phyloP scores from a whole-genome alignment of 2,797 vertebrate species.

The Kryptolebias ocellatus region DNA sequence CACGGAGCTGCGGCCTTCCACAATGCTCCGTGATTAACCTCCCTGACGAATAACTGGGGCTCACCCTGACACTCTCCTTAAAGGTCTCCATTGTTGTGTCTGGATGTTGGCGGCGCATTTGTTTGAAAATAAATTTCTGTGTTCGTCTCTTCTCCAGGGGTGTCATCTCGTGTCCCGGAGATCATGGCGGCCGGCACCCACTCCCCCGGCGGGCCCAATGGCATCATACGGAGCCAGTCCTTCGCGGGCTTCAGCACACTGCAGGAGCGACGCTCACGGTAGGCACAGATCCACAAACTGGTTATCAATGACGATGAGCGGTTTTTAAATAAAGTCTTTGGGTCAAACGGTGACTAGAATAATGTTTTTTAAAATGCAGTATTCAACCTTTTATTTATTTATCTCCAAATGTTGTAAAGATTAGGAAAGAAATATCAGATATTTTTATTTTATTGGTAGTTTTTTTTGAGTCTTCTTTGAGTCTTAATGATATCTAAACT shows the following conservation, averaged over 20 bases:
- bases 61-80: neutral
- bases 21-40: conserved; percentile 29
- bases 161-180: conserved; percentile 89
- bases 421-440: no score
- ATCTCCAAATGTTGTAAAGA: no score
- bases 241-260: conserved; percentile 97
- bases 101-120: neutral
- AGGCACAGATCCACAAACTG: conserved; percentile 31
- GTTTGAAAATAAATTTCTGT: conserved; percentile 1
- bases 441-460: no score
- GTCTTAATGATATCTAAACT: no score
- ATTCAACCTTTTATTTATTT: no score
- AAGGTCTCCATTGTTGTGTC: neutral
- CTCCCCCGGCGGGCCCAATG: conserved; percentile 95
- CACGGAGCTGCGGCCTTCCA: conserved; percentile 14
- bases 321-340: no score
- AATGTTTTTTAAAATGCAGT: no score
- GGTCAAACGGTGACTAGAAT: no score
- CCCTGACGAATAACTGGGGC: neutral
- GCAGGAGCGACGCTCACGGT: conserved; percentile 94
- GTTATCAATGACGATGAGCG: no score
- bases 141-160: conserved; percentile 80
- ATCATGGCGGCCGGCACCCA: conserved; percentile 95
- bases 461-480: no score
- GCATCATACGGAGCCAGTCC: conserved; percentile 98